Evolutionary conservation across 2,113 vertebrate species (phyloP).

Genomic region (Phylloscopus whistleri): DNA sequence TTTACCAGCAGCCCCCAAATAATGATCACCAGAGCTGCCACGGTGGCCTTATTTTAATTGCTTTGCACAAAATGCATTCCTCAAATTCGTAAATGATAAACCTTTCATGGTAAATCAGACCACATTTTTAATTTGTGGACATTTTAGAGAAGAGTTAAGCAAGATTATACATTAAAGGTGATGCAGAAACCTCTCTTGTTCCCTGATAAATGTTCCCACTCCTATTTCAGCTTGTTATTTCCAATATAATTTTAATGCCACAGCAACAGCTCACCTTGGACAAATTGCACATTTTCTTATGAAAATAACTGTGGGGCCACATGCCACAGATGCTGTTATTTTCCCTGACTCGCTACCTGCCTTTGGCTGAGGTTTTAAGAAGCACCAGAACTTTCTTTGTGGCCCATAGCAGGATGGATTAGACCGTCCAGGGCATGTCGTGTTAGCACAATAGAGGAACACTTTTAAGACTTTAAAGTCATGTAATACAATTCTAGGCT

Average conservation of each 20-base stretch:
- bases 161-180: background rate
- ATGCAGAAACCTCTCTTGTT: background rate
- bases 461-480: slow-evolving; percentile 85
- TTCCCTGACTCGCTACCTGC: slow-evolving; percentile 36
- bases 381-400: slow-evolving; percentile 71
- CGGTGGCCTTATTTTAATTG: background rate
- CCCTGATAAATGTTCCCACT: background rate
- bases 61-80: background rate
- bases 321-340: background rate
- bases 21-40: background rate
- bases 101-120: background rate
- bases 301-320: background rate
- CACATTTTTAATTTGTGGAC: background rate
- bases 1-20: background rate
- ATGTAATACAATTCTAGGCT: slow-evolving; percentile 82
- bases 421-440: slow-evolving; percentile 68
- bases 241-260: background rate
- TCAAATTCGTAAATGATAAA: background rate
- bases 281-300: background rate
- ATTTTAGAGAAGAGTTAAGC: background rate
- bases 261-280: slow-evolving; percentile 2
- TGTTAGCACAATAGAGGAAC: slow-evolving; percentile 73
- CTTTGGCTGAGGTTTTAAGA: slow-evolving; percentile 59
- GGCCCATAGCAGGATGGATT: slow-evolving; percentile 69
- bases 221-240: background rate